Conservation (phyloP, 2,888 invertebrate genomes). For the Synergus japonicus region DNA sequence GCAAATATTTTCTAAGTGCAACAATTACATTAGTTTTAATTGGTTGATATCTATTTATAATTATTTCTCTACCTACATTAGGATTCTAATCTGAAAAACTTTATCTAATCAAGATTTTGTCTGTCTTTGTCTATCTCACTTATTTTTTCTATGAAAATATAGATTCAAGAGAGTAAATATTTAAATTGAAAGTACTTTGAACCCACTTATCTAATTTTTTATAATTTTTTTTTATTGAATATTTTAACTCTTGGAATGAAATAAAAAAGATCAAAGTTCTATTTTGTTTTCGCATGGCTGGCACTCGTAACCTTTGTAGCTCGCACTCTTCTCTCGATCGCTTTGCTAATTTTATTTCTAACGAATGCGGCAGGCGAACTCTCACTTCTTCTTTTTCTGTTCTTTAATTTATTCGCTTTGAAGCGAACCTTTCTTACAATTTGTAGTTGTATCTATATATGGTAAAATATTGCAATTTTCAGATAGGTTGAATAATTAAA, state of each 20-base stretch:
- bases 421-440: neutral
- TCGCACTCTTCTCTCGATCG: neutral
- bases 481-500: neutral
- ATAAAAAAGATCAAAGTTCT: slow-evolving; percentile 6
- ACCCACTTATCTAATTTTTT: neutral
- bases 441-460: neutral
- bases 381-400: neutral
- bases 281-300: neutral
- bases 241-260: neutral
- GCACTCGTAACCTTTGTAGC: slow-evolving; percentile 11
- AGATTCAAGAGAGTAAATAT: too few relatives aligned
- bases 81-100: neutral
- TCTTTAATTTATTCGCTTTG: neutral
- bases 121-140: too few relatives aligned
- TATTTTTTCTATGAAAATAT: too few relatives aligned
- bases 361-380: neutral
- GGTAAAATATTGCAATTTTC: neutral
- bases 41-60: neutral
- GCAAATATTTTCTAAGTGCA: too few relatives aligned
- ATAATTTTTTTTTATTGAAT: neutral
- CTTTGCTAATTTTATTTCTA: slow-evolving; percentile 11
- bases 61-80: neutral
- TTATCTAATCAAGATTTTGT: neutral
- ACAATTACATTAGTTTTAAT: neutral
- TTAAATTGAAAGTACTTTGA: neutral